phyloP scores from a whole-genome alignment of 2,113 vertebrate species.

The Pipra filicauda region DNA sequence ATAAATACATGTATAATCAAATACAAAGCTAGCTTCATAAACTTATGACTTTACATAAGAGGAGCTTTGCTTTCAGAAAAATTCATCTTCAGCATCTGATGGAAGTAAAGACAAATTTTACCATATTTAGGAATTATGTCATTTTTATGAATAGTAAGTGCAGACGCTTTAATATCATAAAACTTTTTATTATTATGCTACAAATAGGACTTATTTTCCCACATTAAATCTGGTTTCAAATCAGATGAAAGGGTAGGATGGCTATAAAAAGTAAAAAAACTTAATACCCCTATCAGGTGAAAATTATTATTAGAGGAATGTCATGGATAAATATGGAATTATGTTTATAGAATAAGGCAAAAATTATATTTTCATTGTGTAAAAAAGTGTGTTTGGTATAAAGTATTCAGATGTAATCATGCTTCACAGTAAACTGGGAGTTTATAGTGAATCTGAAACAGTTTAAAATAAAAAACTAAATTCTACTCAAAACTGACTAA shows the following conservation, averaged over 20 bases:
- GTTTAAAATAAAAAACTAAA: not conserved
- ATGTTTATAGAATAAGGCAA: not conserved
- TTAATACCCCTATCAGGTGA: not conserved
- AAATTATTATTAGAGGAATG: not conserved
- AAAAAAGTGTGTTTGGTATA: not conserved
- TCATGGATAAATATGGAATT: conserved; percentile 19
- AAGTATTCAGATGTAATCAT: not conserved
- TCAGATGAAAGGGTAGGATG: not conserved
- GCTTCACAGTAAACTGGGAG: not conserved
- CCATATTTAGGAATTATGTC: not conserved
- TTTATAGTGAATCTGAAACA: not conserved
- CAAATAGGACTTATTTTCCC: conserved; percentile 5
- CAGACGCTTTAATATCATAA: not conserved
- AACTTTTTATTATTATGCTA: not conserved
- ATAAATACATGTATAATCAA: not conserved
- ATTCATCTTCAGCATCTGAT: not conserved
- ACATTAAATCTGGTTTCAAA: not conserved
- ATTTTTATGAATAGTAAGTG: not conserved
- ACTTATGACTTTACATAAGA: not conserved
- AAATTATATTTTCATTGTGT: not conserved
- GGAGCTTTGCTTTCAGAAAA: conserved; percentile 7
- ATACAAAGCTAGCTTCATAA: not conserved
- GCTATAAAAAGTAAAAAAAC: not conserved
- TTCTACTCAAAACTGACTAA: not conserved
- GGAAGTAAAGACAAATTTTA: not conserved